phyloP scores from a whole-genome alignment of 2,888 invertebrate species.

The Brachyptera putata region DNA sequence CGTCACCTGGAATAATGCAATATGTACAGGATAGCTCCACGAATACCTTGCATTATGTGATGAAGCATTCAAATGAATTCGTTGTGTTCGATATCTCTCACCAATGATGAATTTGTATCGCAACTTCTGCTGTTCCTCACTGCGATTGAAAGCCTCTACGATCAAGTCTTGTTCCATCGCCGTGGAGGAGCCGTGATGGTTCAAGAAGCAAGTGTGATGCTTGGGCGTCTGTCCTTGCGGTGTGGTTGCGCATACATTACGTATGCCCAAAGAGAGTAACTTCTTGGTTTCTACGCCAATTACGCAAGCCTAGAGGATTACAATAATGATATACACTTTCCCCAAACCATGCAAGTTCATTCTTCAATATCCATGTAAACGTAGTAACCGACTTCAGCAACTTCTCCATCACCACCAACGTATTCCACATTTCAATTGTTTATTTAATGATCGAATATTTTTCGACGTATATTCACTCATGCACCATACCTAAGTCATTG shows the following conservation, averaged over 20 bases:
- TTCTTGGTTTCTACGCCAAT: background rate
- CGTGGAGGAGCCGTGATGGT: slow-evolving; percentile 30
- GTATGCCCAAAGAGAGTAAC: background rate
- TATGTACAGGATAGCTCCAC: too few species aligned
- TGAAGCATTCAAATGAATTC: background rate
- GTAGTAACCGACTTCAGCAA: too few species aligned
- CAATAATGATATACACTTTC: too few species aligned
- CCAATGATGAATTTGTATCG: slow-evolving; percentile 29
- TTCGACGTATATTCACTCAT: too few species aligned
- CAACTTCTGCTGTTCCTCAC: slow-evolving; percentile 28
- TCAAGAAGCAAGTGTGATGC: slow-evolving; percentile 29
- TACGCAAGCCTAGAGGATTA: slow-evolving; percentile 1
- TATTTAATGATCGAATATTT: too few species aligned
- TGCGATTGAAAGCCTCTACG: slow-evolving; percentile 30
- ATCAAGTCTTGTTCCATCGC: slow-evolving; percentile 33
- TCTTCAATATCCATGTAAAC: too few species aligned
- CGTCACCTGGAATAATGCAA: too few species aligned
- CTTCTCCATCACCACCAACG: too few species aligned
- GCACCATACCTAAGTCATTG: too few species aligned
- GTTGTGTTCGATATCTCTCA: background rate
- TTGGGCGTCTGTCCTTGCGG: background rate
- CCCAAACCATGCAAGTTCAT: background rate
- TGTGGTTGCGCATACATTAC: background rate
- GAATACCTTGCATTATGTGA: background rate
- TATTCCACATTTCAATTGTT: too few species aligned